Evolutionary conservation across 2,113 vertebrate species (phyloP).

Genomic region (Coracopsis vasa): DNA sequence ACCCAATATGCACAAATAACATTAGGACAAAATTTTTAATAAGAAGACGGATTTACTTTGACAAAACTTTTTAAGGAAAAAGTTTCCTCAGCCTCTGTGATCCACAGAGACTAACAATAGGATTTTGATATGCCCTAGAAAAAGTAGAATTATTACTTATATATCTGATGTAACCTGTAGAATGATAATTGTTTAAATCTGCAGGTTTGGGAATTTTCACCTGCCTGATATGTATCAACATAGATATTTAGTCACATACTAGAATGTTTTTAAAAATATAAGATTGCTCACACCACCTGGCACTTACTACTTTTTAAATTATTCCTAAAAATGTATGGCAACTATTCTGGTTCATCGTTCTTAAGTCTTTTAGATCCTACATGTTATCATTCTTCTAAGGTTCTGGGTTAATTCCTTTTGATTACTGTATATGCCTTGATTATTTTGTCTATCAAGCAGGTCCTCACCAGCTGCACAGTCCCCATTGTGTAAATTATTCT

Average conservation of each 20-base stretch:
- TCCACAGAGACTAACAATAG: background rate
- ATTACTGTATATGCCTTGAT: accelerated
- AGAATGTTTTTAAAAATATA: background rate
- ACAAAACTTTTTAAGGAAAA: background rate
- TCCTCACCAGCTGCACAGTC: background rate
- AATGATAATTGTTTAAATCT: too few species aligned
- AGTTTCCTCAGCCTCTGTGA: background rate
- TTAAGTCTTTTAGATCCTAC: background rate
- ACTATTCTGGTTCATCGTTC: background rate
- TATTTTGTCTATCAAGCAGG: background rate
- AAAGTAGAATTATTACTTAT: background rate
- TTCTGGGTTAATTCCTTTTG: background rate
- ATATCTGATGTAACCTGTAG: too few species aligned
- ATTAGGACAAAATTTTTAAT: background rate
- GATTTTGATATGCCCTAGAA: background rate
- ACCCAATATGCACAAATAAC: background rate
- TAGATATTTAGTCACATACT: background rate
- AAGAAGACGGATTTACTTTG: background rate
- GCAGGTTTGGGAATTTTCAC: background rate
- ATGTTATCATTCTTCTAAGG: accelerated
- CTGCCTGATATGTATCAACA: background rate
- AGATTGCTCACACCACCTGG: background rate
- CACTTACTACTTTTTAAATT: background rate
- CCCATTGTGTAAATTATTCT: background rate
- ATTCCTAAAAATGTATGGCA: background rate